phyloP scores from a whole-genome alignment of 2,888 invertebrate species.

The Amblyteles armatorius region DNA sequence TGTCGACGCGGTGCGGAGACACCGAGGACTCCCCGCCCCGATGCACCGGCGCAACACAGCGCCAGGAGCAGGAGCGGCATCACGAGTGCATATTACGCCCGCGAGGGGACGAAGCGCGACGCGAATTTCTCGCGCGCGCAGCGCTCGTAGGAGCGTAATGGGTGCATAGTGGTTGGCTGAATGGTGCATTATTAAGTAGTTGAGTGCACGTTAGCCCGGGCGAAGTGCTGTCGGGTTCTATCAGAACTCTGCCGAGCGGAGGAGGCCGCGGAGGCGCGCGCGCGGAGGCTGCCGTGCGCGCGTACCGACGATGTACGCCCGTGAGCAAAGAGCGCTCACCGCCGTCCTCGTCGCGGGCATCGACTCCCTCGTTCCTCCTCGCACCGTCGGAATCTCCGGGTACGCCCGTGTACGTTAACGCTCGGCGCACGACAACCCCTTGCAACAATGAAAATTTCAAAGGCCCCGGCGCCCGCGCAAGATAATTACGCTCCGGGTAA shows the following conservation, averaged over 20 bases:
- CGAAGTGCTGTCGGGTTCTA: constrained; percentile 80
- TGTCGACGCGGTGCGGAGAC: background rate
- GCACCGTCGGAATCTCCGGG: too few species aligned
- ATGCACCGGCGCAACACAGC: background rate
- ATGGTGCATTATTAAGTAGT: constrained; percentile 82
- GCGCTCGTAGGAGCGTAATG: constrained; percentile 79
- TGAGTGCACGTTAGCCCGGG: constrained; percentile 79
- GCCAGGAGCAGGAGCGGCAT: background rate
- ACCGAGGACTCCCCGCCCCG: background rate
- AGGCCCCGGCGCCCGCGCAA: constrained; percentile 49
- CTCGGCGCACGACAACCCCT: constrained; percentile 37
- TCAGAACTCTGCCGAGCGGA: constrained; percentile 70
- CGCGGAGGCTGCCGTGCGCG: constrained; percentile 19
- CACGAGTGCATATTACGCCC: constrained; percentile 8
- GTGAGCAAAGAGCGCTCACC: background rate
- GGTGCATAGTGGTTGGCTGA: constrained; percentile 80
- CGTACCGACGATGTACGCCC: background rate
- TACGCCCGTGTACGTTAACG: background rate
- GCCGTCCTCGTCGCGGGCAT: background rate
- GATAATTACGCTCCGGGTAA: constrained; percentile 68
- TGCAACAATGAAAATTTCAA: constrained; percentile 70
- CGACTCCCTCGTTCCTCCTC: background rate
- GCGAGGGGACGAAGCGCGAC: constrained; percentile 27
- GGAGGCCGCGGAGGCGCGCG: constrained; percentile 54
- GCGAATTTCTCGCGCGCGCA: constrained; percentile 60